These are phyloP conservation scores for Bradysia coprophila DNA, from an alignment of 1,140 invertebrate genomes.

Conservation along the genomic window DNA sequence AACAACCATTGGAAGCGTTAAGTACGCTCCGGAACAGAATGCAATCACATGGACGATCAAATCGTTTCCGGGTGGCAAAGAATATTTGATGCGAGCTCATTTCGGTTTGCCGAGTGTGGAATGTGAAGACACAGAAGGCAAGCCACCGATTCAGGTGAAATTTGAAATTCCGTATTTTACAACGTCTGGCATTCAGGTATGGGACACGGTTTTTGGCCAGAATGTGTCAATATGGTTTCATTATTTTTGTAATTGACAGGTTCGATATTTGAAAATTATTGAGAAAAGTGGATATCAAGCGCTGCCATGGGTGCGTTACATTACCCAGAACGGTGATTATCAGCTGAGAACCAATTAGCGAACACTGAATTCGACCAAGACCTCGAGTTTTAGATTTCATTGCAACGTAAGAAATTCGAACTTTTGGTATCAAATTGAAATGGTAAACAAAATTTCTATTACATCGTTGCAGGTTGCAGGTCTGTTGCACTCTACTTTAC, in stretches of 20 bases:
- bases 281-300: conserved; percentile 99
- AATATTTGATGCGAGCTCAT: conserved; percentile 97
- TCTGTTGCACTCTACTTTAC: too few species aligned
- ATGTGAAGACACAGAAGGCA: conserved; percentile 88
- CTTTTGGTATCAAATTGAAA: too few species aligned
- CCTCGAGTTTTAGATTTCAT: too few species aligned
- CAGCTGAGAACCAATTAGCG: conserved; percentile 82
- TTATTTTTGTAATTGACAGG: conserved; percentile 22
- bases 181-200: conserved; percentile 93
- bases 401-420: too few species aligned
- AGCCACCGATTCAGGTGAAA: conserved; percentile 96
- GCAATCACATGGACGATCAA: conserved; percentile 99
- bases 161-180: conserved; percentile 99
- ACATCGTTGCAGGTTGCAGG: too few species aligned
- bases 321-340: conserved; percentile 99
- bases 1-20: conserved; percentile 93
- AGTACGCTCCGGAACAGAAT: conserved; percentile 94
- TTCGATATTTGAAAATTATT: conserved; percentile 97
- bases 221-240: background rate
- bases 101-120: conserved; percentile 97
- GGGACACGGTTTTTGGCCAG: background rate
- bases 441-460: too few species aligned
- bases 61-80: conserved; percentile 98
- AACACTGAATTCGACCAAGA: too few species aligned
- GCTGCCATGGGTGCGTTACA: conserved; percentile 96